Evolutionary conservation across 2,797 vertebrate species (phyloP).

Genomic region (Argya squamiceps): DNA sequence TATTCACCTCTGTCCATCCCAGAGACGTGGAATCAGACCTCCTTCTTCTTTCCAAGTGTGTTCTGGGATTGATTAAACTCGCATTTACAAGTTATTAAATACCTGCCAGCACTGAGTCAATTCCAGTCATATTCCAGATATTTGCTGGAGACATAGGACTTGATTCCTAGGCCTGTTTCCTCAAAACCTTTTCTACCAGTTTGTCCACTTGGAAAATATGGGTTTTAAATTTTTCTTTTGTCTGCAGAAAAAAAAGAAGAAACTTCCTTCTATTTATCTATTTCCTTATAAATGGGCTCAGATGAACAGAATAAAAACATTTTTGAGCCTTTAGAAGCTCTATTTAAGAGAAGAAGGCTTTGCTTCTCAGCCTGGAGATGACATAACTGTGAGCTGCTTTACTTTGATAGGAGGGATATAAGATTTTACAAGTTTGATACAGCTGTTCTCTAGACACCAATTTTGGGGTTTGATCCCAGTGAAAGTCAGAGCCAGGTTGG

Average conservation of each 20-base stretch:
- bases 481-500: neutral
- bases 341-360: neutral
- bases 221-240: neutral
- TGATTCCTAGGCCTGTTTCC: neutral
- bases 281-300: neutral
- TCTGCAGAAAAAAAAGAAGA: neutral
- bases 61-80: neutral
- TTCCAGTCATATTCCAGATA: neutral
- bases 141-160: neutral
- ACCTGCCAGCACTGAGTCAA: neutral
- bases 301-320: neutral
- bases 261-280: rapidly evolving
- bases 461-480: neutral
- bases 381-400: neutral
- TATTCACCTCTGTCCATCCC: neutral
- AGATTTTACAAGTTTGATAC: neutral
- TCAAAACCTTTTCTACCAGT: neutral
- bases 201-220: neutral
- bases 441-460: neutral
- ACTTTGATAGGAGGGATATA: too few species aligned
- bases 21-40: neutral
- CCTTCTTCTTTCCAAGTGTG: neutral
- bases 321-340: neutral
- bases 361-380: neutral
- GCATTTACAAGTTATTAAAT: neutral